Percentiles rank a stretch among this genome's conserved stretches.
These are phyloP conservation scores for Drosophila pectinifera DNA, from an alignment of 1,140 invertebrate genomes.

Conservation along the genomic window DNA sequence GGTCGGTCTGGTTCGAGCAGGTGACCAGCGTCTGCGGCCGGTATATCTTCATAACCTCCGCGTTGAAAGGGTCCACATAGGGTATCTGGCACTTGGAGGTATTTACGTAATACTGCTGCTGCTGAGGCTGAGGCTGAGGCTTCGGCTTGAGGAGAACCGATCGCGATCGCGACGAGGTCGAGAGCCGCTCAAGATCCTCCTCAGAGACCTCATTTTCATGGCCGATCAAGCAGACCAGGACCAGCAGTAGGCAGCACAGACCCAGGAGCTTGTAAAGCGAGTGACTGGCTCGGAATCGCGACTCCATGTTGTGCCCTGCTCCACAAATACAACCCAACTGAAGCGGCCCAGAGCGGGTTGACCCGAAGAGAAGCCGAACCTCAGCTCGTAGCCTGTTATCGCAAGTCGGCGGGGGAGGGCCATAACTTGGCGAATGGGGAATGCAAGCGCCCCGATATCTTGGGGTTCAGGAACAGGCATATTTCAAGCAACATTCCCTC, in stretches of 20 bases:
- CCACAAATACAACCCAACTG: constrained; percentile 9
- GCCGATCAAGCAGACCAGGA: not conserved
- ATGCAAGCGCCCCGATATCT: too few species aligned
- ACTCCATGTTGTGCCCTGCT: constrained; percentile 23
- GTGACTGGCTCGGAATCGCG: constrained; percentile 1
- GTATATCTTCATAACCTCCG: constrained; percentile 87
- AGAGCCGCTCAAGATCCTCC: not conserved
- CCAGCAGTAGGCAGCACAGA: constrained; percentile 7
- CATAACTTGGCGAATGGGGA: not conserved
- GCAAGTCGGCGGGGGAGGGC: too few species aligned
- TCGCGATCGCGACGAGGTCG: not conserved
- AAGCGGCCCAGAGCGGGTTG: not conserved
- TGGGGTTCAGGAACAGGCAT: constrained; percentile 1
- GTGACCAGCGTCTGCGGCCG: constrained; percentile 86
- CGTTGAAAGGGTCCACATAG: constrained; percentile 88
- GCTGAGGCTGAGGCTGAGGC: not conserved
- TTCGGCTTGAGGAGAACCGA: not conserved
- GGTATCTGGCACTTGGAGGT: constrained; percentile 37
- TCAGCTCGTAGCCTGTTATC: too few species aligned
- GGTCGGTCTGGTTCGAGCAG: constrained; percentile 85
- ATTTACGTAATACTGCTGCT: constrained; percentile 8
- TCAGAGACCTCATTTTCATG: not conserved
- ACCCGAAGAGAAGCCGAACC: not conserved
- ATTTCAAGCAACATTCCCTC: too few species aligned
- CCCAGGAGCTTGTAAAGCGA: constrained; percentile 17